These are phyloP conservation scores for Apodemus sylvaticus DNA, from an alignment of 2,113 vertebrate genomes.

Conservation along the genomic window DNA sequence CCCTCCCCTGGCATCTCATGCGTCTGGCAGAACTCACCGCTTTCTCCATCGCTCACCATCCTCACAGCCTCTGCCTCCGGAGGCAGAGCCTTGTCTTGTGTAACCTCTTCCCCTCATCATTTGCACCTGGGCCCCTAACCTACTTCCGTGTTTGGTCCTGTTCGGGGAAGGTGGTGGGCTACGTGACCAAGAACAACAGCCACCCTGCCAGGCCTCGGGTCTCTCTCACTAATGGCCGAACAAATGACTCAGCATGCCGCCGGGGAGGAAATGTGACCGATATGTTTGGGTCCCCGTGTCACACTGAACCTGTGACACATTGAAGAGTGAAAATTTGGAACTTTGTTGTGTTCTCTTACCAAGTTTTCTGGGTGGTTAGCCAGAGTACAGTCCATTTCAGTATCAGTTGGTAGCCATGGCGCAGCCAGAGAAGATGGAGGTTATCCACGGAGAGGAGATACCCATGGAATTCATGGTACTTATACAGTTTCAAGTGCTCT, in stretches of 20 bases:
- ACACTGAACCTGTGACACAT: background rate
- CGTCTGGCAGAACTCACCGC: conserved; percentile 60
- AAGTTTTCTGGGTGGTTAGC: background rate
- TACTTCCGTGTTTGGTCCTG: background rate
- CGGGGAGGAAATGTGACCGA: background rate
- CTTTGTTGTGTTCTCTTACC: background rate
- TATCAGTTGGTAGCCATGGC: background rate
- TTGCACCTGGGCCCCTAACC: background rate
- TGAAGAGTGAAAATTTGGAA: background rate
- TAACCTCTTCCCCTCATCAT: background rate
- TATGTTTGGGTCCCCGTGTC: background rate
- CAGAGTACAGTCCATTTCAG: background rate
- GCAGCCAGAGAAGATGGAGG: background rate
- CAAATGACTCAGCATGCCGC: background rate
- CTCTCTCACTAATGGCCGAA: background rate
- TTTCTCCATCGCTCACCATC: conserved; percentile 43
- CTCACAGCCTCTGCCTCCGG: background rate
- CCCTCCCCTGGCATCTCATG: conserved; percentile 44
- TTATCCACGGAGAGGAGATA: background rate
- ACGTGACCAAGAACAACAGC: background rate
- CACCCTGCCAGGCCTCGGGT: too few relatives aligned
- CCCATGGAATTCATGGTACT: background rate
- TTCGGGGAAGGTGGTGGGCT: conserved; percentile 20
- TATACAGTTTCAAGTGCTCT: background rate
- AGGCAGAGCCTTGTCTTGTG: conserved; percentile 7